Conservation (phyloP, 2,797 vertebrate genomes). For the Pipistrellus kuhlii region DNA sequence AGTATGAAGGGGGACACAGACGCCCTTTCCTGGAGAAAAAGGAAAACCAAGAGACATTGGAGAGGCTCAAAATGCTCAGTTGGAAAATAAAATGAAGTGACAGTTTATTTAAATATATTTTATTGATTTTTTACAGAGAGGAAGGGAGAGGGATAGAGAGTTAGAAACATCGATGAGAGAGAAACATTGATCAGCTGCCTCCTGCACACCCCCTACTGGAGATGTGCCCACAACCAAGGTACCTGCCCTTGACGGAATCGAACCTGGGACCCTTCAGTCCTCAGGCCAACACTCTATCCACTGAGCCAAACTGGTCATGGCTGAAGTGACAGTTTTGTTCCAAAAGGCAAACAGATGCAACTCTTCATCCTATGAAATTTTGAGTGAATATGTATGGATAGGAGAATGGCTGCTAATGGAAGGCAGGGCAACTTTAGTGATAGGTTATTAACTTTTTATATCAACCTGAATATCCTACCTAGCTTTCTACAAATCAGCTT, state of each 20-base stretch:
- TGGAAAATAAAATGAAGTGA: constrained; percentile 14
- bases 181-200: no score
- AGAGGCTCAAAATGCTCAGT: neutral
- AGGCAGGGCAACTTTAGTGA: neutral
- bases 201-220: no score
- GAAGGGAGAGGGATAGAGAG: no score
- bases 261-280: no score
- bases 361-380: neutral
- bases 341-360: neutral
- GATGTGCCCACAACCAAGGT: no score
- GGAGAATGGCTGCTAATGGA: neutral
- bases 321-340: neutral
- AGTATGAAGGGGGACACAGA: neutral
- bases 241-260: no score
- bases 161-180: no score
- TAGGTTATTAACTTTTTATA: neutral
- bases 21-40: neutral
- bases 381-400: neutral
- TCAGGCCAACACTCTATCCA: no score
- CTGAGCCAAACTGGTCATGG: no score
- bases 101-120: neutral
- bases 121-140: no score
- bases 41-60: neutral
- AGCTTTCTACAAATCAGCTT: neutral
- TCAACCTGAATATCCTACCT: neutral